Conservation (phyloP, 92 coral and sea anemone genomes). For the Metridium senile region DNA sequence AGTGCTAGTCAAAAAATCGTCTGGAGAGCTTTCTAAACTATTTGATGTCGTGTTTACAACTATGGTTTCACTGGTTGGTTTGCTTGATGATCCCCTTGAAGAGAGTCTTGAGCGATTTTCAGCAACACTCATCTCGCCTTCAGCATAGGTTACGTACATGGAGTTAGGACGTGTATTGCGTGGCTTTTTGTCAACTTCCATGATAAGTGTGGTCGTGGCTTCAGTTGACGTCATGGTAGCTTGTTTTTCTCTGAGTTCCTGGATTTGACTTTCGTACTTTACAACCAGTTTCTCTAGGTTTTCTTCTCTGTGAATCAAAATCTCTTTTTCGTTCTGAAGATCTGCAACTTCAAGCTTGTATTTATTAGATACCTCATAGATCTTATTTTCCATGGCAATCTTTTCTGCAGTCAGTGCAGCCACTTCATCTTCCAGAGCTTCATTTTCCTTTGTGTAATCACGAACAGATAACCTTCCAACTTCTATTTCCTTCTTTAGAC, state of each 20-base stretch:
- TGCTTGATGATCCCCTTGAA: neutral
- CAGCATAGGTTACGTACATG: conserved; percentile 33
- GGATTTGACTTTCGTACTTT: conserved; percentile 41
- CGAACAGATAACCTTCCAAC: conserved; percentile 6
- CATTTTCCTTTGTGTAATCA: conserved; percentile 37
- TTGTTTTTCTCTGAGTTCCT: conserved; percentile 38
- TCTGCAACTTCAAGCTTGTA: conserved; percentile 45
- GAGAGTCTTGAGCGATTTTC: conserved; percentile 1
- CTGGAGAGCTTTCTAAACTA: conserved; percentile 17
- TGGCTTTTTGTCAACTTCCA: conserved; percentile 21
- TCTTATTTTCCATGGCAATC: conserved; percentile 55
- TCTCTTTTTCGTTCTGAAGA: conserved; percentile 40
- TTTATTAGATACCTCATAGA: conserved; percentile 22
- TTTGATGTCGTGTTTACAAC: conserved; percentile 10
- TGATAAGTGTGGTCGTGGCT: conserved; percentile 36
- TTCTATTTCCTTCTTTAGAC: conserved; percentile 52
- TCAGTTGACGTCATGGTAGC: conserved; percentile 6
- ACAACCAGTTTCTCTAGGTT: conserved; percentile 25
- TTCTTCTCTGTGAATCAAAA: conserved; percentile 18
- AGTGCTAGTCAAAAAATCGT: conserved; percentile 19
- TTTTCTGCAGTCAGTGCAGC: conserved; percentile 42
- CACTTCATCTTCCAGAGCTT: conserved; percentile 42
- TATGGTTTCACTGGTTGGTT: conserved; percentile 4
- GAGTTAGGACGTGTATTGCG: conserved; percentile 24
- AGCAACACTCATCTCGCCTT: conserved; percentile 18